Evolutionary conservation across 1,140 invertebrate species (phyloP), one percentile per base, ranked within the genome.

Genomic region (Drosophila serrata): DNA sequence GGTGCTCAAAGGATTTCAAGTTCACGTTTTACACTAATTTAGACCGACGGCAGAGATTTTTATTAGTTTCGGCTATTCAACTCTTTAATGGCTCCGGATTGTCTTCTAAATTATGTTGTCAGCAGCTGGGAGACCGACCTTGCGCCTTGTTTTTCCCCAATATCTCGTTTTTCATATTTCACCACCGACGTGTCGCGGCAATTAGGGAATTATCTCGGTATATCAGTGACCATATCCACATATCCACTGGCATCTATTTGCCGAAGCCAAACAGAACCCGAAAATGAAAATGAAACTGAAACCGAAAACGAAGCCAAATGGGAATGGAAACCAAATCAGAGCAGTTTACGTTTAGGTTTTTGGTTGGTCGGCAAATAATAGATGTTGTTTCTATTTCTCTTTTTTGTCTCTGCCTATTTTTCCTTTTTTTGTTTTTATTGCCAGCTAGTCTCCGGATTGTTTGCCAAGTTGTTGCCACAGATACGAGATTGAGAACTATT

Each of bases 1-100:
- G 77, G 85, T 82, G 85, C 85, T 88, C 85, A 88, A 88, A 88
- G 85, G 85, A 88, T 88, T 88, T 85, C 85, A 88, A 88, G 85
- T 88, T 88, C 85, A 90, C 81, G 76, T 79, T 56, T 59, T 82
- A 75, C 81, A 90, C 81, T 79, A 87, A 87, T 87, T 88, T 87
- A n/a, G 63, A 46, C 45, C 67, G 27, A 45, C 31, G 42, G 57
- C 24, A 43, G 39, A 35, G 27, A 53, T 60, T 76, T 85, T 82
- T 79, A 77, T 61, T 60, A 74, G 61, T 81, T 79, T 53, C 33
- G 7, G 13, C 13, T 33, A 33, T 53, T 24, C 33, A 88, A 88
- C 85, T 90, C 85, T 88, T 88, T 88, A 88, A 90, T 90, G 70
- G 76, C 68, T 51, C 24, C 53, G 51, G 75, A 69, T 68, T 79